Conservation (phyloP, 2,888 invertebrate species). For the Allacma fusca region DNA sequence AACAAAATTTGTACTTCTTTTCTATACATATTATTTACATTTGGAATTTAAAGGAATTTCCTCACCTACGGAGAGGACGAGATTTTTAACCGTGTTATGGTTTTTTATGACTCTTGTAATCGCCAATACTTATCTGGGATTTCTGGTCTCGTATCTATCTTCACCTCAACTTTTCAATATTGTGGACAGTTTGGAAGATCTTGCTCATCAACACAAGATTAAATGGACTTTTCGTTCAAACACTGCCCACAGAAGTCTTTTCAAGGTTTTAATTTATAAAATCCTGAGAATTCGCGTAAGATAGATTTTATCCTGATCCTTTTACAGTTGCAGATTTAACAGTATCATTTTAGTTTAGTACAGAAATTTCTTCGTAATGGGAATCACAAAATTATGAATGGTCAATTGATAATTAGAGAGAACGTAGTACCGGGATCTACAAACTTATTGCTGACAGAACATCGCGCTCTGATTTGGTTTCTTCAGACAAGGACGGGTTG, state of each 20-base stretch:
- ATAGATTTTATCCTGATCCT: too few species aligned
- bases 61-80: conserved; percentile 55
- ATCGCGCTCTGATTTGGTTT: conserved; percentile 45
- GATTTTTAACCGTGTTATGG: conserved; percentile 58
- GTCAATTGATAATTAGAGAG: conserved; percentile 39
- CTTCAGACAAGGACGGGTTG: conserved; percentile 51
- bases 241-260: conserved; percentile 56
- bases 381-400: too few species aligned
- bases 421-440: conserved; percentile 52
- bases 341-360: too few species aligned
- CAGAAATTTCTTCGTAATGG: too few species aligned
- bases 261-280: too few species aligned
- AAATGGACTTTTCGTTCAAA: conserved; percentile 58
- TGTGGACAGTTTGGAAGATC: conserved; percentile 57
- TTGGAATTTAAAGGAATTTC: too few species aligned
- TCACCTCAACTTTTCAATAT: conserved; percentile 57
- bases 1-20: too few species aligned
- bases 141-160: conserved; percentile 59
- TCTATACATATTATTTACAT: too few species aligned
- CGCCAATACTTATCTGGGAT: conserved; percentile 59
- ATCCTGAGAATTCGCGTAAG: too few species aligned
- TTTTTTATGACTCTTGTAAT: conserved; percentile 57
- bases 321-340: too few species aligned
- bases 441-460: conserved; percentile 54
- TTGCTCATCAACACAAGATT: conserved; percentile 49